phyloP scores from a whole-genome alignment of 2,888 invertebrate genomes.

The Tinea trinotella region DNA sequence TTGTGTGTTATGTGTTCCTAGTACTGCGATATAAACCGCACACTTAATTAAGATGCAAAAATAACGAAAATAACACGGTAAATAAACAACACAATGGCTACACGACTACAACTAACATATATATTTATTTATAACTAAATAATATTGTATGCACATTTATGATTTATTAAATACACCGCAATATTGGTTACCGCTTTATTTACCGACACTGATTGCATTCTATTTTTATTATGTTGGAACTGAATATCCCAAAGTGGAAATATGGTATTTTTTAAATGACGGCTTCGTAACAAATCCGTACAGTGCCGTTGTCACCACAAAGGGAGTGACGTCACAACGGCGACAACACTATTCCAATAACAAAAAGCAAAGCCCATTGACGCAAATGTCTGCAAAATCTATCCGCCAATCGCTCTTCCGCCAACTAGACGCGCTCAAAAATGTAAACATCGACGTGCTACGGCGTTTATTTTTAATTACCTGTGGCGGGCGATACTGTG shows the following conservation, averaged over 20 bases:
- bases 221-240: neutral
- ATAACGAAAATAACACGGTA: neutral
- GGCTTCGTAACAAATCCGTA: neutral
- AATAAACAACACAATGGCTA: neutral
- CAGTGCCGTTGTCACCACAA: neutral
- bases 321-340: neutral
- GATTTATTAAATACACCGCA: neutral
- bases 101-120: neutral
- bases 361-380: neutral
- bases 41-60: conserved; percentile 35
- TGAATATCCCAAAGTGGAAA: neutral
- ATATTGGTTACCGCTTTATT: neutral
- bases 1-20: conserved; percentile 36
- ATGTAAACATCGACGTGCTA: conserved; percentile 32
- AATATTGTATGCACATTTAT: neutral
- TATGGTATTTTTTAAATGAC: neutral
- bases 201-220: neutral
- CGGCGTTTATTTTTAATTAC: conserved; percentile 40
- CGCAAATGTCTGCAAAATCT: conserved; percentile 9
- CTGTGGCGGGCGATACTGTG: conserved; percentile 29
- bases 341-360: conserved; percentile 8
- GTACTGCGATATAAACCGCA: conserved; percentile 29
- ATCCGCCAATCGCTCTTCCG: conserved; percentile 7
- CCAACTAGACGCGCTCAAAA: conserved; percentile 28
- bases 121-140: neutral